Conservation (phyloP, 2,797 vertebrate genomes). For the Zonotrichia albicollis region DNA sequence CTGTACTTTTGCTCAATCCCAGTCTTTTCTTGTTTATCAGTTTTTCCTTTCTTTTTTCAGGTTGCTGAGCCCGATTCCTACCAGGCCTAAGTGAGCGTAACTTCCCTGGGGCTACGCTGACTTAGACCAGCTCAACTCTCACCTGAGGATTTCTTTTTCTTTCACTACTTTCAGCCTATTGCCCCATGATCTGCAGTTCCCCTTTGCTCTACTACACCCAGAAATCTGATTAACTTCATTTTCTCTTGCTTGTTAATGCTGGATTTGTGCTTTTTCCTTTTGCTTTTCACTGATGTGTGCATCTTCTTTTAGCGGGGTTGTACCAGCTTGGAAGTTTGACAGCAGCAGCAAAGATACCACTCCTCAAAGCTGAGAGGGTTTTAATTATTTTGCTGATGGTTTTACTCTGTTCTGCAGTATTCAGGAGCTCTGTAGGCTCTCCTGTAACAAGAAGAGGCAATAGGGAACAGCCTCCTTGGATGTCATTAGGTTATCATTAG, state of each 20-base stretch:
- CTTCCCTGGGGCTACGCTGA: constrained; percentile 30
- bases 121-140: constrained; percentile 50
- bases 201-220: not conserved
- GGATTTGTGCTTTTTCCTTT: not conserved
- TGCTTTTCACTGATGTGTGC: not conserved
- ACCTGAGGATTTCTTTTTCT: constrained; percentile 33
- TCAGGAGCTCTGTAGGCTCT: not conserved
- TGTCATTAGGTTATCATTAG: not conserved
- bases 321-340: not conserved
- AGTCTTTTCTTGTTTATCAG: constrained; percentile 20
- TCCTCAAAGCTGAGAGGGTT: not conserved
- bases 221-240: not conserved
- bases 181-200: not conserved
- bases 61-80: constrained; percentile 36
- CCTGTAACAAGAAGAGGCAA: not conserved
- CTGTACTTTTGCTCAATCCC: not conserved
- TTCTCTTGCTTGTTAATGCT: not conserved
- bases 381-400: not conserved
- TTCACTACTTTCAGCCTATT: not conserved
- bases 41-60: constrained; percentile 53
- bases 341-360: not conserved
- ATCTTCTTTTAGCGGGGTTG: not conserved
- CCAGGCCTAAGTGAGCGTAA: constrained; percentile 55
- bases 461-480: not conserved
- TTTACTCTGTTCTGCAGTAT: not conserved